Evolutionary conservation across 2,888 invertebrate genomes (phyloP), one percentile per base, ranked within the genome.

Genomic region (Dastarcus helophoroides): DNA sequence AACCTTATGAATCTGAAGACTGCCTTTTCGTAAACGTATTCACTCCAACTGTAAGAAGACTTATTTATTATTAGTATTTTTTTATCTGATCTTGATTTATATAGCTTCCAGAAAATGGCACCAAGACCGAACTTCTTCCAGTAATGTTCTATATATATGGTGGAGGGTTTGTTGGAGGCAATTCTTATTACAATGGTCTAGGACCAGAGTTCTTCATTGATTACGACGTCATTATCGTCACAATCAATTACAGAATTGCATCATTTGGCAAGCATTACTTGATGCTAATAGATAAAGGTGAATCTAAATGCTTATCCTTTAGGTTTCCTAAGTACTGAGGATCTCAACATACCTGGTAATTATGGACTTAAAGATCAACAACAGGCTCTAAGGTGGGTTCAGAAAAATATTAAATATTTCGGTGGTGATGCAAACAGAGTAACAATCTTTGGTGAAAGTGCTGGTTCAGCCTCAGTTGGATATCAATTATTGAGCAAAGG

Each of bases 111-210:
- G n/a, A n/a, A n/a, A n/a, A 4, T 14, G 23, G 23, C 5, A 10
- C 9, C 9, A 23, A 37, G 22, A 41, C 40, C 21, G 30, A 42
- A 13, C 29, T 44, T n/a, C 32, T 59, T 26, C 58, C 63, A 10
- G 62, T 63, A 0, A 45, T 63, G 34, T 48, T 61, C 8, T 55
- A 48, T 34, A 51, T 62, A 26, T 59, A 62, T 36, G 60, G 61
- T 2, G 63, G 63, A 5, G 58, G 53, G 4, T 62, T 57, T 37
- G 50, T 54, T 36, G 42, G 40, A 13, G 60, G 62, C 2, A 33
- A 43, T n/a, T 51, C 51, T 3, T 27, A 22, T 21, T 36, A 39
- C 14, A 37, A 50, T 10, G 29, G 33, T 3, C 47, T 43, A 19
- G 59, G 58, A 6, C 59, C 62, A 2, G 42, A 53, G 30, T 48